A percentile compares a stretch with the other conserved stretches of the same genome.
Evolutionary conservation across 2,888 invertebrate genomes (phyloP).

Genomic region (Mimumesa dahlbomi): DNA sequence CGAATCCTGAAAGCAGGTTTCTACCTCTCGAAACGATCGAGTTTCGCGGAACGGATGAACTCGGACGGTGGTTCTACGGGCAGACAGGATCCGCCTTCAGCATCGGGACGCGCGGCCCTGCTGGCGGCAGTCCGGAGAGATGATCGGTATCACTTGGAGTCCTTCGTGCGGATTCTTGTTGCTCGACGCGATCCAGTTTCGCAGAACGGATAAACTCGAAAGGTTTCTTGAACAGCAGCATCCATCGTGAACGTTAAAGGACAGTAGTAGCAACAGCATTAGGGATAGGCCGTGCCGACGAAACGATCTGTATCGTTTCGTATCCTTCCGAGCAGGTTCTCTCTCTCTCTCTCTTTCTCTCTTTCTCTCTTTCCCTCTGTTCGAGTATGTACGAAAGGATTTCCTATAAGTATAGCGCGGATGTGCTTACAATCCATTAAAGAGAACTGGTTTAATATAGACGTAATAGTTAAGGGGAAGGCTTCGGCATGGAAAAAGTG

Average conservation of each 20-base stretch:
- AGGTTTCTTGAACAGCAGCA: constrained; percentile 29
- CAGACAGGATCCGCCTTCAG: constrained; percentile 43
- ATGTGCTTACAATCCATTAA: constrained; percentile 30
- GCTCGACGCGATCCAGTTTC: constrained; percentile 60
- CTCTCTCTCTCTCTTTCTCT: too few species aligned
- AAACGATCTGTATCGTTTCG: constrained; percentile 42
- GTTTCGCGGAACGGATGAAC: constrained; percentile 50
- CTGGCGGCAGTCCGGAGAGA: constrained; percentile 27
- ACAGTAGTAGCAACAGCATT: constrained; percentile 2
- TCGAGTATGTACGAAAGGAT: constrained; percentile 11
- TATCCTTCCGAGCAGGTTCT: constrained; percentile 35
- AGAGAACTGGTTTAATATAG: constrained; percentile 52
- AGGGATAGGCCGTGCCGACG: constrained; percentile 15
- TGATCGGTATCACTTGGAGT: constrained; percentile 56
- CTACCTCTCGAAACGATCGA: constrained; percentile 54
- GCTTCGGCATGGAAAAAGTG: constrained; percentile 5
- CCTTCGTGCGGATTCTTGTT: constrained; percentile 56
- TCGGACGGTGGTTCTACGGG: constrained; percentile 16
- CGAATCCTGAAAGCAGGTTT: constrained; percentile 53
- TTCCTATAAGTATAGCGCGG: constrained; percentile 1
- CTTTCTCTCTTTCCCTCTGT: too few species aligned
- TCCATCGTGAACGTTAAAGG: constrained; percentile 40
- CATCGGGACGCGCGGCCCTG: constrained; percentile 17
- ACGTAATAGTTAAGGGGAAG: constrained; percentile 22
- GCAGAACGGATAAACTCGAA: constrained; percentile 58